Evolutionary conservation across 1,140 invertebrate genomes (phyloP).

Genomic region (Sarcophaga peregrina): DNA sequence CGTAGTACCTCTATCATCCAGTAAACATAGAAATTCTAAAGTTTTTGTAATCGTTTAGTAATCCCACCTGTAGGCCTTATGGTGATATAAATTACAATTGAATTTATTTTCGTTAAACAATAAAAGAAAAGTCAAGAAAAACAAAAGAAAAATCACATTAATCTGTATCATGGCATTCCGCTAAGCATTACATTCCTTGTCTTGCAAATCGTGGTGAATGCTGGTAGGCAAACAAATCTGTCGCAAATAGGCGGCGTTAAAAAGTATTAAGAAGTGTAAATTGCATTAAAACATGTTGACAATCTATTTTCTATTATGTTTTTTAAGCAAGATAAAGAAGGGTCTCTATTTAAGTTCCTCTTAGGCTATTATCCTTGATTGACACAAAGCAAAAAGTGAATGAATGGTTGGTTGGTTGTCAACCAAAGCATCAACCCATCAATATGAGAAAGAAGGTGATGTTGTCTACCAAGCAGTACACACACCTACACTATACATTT

Average conservation of each 20-base stretch:
- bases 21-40: too few relatives aligned
- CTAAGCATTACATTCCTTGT: neutral
- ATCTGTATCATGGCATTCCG: neutral
- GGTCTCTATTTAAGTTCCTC: neutral
- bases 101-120: neutral
- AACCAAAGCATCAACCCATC: neutral
- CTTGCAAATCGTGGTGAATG: neutral
- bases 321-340: conserved; percentile 14
- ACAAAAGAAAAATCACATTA: neutral
- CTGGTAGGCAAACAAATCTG: neutral
- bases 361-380: conserved; percentile 34
- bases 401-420: neutral
- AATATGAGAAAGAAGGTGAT: neutral
- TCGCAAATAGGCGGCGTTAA: neutral
- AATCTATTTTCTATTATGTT: conserved; percentile 3
- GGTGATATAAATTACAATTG: neutral
- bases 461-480: neutral
- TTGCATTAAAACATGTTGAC: conserved; percentile 24
- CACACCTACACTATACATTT: too few relatives aligned
- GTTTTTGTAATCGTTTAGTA: neutral
- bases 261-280: conserved; percentile 16
- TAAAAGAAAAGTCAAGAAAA: neutral
- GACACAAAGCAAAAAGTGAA: conserved; percentile 28
- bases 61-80: neutral
- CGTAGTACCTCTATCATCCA: too few relatives aligned